Base-by-base conservation (phyloP, 2,797 vertebrate species). In the Sarcoramphus papa region DNA sequence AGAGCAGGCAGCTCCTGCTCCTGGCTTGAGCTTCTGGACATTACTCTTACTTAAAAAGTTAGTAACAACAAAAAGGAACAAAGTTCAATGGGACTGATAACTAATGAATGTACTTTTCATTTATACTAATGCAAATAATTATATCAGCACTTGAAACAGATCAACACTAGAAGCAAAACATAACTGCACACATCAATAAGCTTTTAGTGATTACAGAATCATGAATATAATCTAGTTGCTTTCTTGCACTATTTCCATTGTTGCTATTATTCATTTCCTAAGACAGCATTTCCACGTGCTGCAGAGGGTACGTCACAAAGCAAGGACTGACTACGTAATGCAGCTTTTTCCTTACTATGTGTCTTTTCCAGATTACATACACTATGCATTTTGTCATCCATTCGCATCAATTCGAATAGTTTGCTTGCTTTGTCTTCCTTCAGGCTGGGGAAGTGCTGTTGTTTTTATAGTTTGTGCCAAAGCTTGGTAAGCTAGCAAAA, bases 401-500 rank as follows among this genome's bases (percentile, higher is more conserved):
- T 62, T 86, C 4, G 4, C 41, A 73, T 20, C 19, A 19, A 43
- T 43, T 92, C 23, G 2, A 72, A 57, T n/a, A 41, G 33, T 79
- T 91, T n/a, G 37, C 84, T 96, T 88, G 30, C 72, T 92, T 90
- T 69, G 56, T 62, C 43, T 87, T 93, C 79, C 91, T 94, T 84
- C 67, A 69, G 92, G 85, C 89, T 90, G 86, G 70, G 73, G 65
- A 85, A 96, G 85, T 12, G 47, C 64, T 91, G 53, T 9, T 93
- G 89, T 47, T 95, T 95, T 87, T 77, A 28, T 18, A 82, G 75
- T 54, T 85, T 0, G 9, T 85, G 94, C 91, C 91, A 96, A 93
- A 96, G 81, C 81, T 81, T 95, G 93, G 97, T 85, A 97, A 75
- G 91, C 68, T 63, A 77, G 92, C 35, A 93, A 74, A 94, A 74